Evolutionary conservation across 2,797 vertebrate species (phyloP), one percentile per base, ranked within the genome.

Genomic region (Oreochromis mossambicus): DNA sequence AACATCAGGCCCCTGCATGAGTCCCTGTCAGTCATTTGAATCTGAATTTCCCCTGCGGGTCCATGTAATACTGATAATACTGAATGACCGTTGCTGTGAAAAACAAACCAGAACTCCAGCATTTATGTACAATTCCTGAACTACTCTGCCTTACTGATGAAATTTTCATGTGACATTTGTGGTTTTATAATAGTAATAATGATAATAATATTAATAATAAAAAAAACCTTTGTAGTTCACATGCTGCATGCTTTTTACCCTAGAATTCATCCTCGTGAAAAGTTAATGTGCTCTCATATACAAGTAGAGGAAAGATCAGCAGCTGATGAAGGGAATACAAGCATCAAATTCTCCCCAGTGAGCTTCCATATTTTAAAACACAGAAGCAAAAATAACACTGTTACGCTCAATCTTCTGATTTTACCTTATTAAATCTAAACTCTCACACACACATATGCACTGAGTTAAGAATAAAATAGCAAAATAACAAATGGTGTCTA

Each of bases 251-350:
- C 15, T 78, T 83, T 88, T 87, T 88, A 84, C 86, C 77, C 78
- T 88, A 90, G 88, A 92, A 91, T 90, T 86, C 56, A 48, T 87
- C 80, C 89, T 92, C 84, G 92, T 94, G 84, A 93, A 94, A 94
- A 88, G 70, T 90, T 83, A 88, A 94, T 91, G 81, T 70, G 66
- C 82, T 93, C 80, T 88, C 70, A 84, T 80, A 81, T 68, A 87
- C 77, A 86, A 91, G 76, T 83, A 81, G 77, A 89, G 86, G 86
- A 83, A 66, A 91, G 79, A 85, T 79, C 81, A 84, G 46, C 79
- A 75, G 73, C 68, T 83, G 36, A 88, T 68, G 82, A 87, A 52
- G 76, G 43, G 51, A 87, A 84, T 29, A 78, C 68, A 43, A 78
- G 84, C 78, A 91, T 79, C 68, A 50, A 14, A 50, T 55, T 77